Conservation (phyloP, 2,797 vertebrate genomes). For the Acrossocheilus fasciatus region DNA sequence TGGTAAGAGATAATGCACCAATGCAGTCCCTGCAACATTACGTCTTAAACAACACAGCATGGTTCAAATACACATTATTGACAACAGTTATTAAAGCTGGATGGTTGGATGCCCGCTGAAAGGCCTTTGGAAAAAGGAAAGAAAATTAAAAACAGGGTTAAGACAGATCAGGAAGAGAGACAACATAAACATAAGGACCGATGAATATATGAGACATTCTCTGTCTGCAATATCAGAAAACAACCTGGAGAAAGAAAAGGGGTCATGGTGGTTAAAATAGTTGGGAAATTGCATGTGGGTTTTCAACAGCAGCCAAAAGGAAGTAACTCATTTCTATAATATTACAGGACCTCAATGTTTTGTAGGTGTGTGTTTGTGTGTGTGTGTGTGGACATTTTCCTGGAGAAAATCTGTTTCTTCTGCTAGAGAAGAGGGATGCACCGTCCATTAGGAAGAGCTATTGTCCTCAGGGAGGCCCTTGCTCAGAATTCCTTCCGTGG, state of each 20-base stretch:
- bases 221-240: conserved; percentile 44
- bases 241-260: conserved; percentile 46
- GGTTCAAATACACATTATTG: conserved; percentile 34
- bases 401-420: conserved; percentile 49
- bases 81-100: conserved; percentile 43
- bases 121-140: conserved; percentile 39
- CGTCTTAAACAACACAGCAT: conserved; percentile 28
- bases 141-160: background rate
- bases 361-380: conserved; percentile 26
- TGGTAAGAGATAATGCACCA: conserved; percentile 16
- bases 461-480: conserved; percentile 45
- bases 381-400: conserved; percentile 28
- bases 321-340: conserved; percentile 48
- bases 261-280: conserved; percentile 46
- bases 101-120: conserved; percentile 27
- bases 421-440: conserved; percentile 49
- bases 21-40: conserved; percentile 22
- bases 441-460: conserved; percentile 61
- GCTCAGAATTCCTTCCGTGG: conserved; percentile 57
- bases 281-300: conserved; percentile 40
- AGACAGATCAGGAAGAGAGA: conserved; percentile 26
- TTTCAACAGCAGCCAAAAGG: conserved; percentile 38
- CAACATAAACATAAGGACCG: conserved; percentile 33
- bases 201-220: conserved; percentile 30
- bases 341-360: conserved; percentile 36